A percentile compares a stretch with the other conserved stretches of the same genome.
Evolutionary conservation across 2,797 vertebrate genomes (phyloP).

Genomic region (Coilia nasus): DNA sequence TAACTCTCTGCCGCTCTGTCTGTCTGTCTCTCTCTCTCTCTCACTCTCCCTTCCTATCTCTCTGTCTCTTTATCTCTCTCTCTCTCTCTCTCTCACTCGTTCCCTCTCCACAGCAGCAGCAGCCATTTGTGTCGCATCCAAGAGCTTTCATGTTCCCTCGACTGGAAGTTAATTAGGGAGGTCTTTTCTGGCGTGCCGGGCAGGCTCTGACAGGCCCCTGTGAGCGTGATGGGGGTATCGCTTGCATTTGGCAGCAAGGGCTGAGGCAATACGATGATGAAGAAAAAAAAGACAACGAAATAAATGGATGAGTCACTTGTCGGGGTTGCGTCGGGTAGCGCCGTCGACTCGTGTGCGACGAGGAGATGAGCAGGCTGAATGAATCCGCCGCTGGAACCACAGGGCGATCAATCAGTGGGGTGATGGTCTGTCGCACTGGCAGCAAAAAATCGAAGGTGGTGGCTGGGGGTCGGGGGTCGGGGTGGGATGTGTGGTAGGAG

Average conservation of each 20-base stretch:
- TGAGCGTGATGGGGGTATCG: conserved; percentile 36
- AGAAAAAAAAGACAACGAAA: background rate
- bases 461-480: no score
- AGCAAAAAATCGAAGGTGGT: background rate
- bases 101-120: background rate
- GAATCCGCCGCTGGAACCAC: conserved; percentile 25
- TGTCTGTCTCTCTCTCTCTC: no score
- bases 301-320: conserved; percentile 17
- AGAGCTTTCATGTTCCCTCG: conserved; percentile 53
- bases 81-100: background rate
- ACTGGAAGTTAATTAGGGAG: conserved; percentile 59
- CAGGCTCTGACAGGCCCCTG: conserved; percentile 48
- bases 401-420: conserved; percentile 47
- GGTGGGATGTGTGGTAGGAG: no score
- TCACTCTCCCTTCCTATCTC: background rate
- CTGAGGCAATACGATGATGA: background rate
- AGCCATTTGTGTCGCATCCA: conserved; percentile 34
- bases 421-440: conserved; percentile 44
- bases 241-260: conserved; percentile 39
- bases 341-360: background rate
- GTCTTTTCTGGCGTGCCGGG: conserved; percentile 52
- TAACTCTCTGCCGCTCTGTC: background rate
- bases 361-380: conserved; percentile 39
- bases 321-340: background rate
- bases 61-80: conserved; percentile 25